Evolutionary conservation across 2,797 vertebrate genomes (phyloP), one percentile per base, ranked within the genome.

Genomic region (Parauchenoglanis ngamensis): DNA sequence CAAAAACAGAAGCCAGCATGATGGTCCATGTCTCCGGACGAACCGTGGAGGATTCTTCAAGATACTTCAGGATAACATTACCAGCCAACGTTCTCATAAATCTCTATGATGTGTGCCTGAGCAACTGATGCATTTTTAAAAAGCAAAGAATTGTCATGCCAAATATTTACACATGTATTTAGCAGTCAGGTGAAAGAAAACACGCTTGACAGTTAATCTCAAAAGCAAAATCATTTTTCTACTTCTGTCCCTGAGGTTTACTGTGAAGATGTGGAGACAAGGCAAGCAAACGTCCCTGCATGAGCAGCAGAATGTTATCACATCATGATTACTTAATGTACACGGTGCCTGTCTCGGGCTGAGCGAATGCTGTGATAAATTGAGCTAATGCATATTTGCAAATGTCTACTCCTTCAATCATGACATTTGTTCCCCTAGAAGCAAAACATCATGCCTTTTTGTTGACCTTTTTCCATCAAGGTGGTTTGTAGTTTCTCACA

Each of bases 381-480:
- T 73, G 67, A 85, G 78, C 82, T 84, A 87, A 89, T 85, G 90
- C 63, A 56, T 90, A 86, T 89, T 89, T 87, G 78, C 83, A 67
- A 56, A 87, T 84, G 80, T 79, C 83, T 84, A 44, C 73, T 85
- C 56, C 85, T 44, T 87, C 68, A 85, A 72, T 70, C 86, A 52
- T 85, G 79, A 83, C 81, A 59, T 85, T 87, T 54, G 54, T 85
- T 85, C 85, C 57, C 75, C 49, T 84, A 31, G 76, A 87, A 80
- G 76, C 75, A 78, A 86, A 77, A 65, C 44, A 21, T 31, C 68
- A 31, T 65, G 77, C 52, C 77, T 85, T 88, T 83, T 75, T 44
- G 80, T 44, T 88, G 83, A 75, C 77, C 72, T 84, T n/a, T 11
- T 77, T 67, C 61, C 57, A 21, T 77, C 65, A 72, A 40, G 44